Evolutionary conservation across 2,888 invertebrate genomes (phyloP).

Genomic region (Beris chalybata): DNA sequence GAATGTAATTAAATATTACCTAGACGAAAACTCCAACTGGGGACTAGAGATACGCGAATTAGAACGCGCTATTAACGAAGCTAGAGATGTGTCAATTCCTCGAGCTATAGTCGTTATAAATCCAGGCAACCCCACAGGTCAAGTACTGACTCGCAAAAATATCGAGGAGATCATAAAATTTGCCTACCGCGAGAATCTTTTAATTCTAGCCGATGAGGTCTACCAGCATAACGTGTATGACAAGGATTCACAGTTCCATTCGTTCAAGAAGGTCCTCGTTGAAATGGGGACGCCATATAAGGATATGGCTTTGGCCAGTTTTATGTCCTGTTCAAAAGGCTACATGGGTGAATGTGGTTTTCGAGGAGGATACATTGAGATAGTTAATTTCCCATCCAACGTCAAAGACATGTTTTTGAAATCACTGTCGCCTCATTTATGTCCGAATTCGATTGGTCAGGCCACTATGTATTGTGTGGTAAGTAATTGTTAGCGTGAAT

Average conservation of each 20-base stretch:
- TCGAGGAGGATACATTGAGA: slow-evolving; percentile 93
- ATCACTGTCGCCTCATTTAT: slow-evolving; percentile 90
- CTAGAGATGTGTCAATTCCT: slow-evolving; percentile 65
- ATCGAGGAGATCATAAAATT: slow-evolving; percentile 91
- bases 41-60: slow-evolving; percentile 77
- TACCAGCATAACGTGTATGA: slow-evolving; percentile 99
- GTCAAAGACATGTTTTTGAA: slow-evolving; percentile 85
- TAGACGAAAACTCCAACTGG: slow-evolving; percentile 90
- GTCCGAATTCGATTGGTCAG: slow-evolving; percentile 92
- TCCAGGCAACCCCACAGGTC: slow-evolving; percentile 98
- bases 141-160: slow-evolving; percentile 85
- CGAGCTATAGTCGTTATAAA: slow-evolving; percentile 93
- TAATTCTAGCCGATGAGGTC: slow-evolving; percentile 92
- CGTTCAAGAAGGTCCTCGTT: slow-evolving; percentile 90
- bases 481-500: slow-evolving; percentile 23
- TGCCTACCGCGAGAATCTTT: slow-evolving; percentile 80
- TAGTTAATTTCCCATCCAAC: slow-evolving; percentile 80
- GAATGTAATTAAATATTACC: slow-evolving; percentile 81
- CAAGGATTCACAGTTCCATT: slow-evolving; percentile 84
- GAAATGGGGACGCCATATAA: slow-evolving; percentile 91
- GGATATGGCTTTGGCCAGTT: slow-evolving; percentile 86
- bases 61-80: slow-evolving; percentile 71
- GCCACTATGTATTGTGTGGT: slow-evolving; percentile 88
- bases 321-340: slow-evolving; percentile 97
- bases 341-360: slow-evolving; percentile 94